These are phyloP conservation scores for Indicator maculatus DNA, from an alignment of 2,113 vertebrate genomes.

Conservation along the genomic window DNA sequence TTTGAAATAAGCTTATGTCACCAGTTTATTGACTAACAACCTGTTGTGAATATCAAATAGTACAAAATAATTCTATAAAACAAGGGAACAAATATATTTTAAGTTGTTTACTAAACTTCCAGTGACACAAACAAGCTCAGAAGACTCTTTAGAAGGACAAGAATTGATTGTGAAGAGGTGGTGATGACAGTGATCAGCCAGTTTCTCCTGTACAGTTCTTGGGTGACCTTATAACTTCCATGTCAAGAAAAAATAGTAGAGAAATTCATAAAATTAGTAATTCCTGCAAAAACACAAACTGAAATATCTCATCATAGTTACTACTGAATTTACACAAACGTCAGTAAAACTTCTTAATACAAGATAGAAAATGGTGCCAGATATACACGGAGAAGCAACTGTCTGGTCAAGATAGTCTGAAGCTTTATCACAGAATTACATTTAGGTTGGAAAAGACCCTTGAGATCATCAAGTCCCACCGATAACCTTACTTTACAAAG, in stretches of 20 bases:
- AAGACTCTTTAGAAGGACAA: not conserved
- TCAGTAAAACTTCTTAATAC: not conserved
- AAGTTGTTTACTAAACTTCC: not conserved
- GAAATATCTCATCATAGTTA: not conserved
- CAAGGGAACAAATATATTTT: not conserved
- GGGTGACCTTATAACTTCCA: not conserved
- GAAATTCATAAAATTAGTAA: not conserved
- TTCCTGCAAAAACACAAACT: not conserved
- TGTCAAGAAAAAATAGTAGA: not conserved
- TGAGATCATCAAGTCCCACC: too few species aligned
- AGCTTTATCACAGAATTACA: not conserved
- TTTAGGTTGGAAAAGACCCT: too few species aligned
- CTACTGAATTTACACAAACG: not conserved
- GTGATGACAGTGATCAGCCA: not conserved
- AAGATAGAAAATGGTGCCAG: not conserved
- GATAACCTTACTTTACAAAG: too few species aligned
- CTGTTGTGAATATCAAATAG: not conserved
- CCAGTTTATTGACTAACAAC: not conserved
- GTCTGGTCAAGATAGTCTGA: not conserved
- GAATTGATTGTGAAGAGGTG: not conserved
- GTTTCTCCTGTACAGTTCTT: not conserved
- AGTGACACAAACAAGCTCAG: not conserved
- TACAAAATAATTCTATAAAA: not conserved
- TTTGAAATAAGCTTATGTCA: not conserved
- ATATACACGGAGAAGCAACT: not conserved